These are phyloP conservation scores for Drosophila basisetae DNA, from an alignment of 2,888 invertebrate genomes.

Conservation along the genomic window DNA sequence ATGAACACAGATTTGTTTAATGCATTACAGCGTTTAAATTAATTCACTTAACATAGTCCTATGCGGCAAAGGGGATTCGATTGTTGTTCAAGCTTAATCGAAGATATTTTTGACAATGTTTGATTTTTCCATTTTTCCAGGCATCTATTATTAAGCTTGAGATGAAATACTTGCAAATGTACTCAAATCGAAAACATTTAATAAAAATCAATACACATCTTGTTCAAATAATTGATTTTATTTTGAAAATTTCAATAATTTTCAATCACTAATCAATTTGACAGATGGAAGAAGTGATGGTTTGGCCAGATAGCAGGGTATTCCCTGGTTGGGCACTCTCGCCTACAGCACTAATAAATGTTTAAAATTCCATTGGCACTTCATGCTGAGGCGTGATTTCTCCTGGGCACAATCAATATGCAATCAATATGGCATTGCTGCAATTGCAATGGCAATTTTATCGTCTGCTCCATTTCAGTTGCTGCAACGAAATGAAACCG, in stretches of 20 bases:
- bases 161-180: background rate
- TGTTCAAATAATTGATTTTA: background rate
- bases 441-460: background rate
- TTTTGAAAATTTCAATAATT: background rate
- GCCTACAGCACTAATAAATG: background rate
- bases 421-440: background rate
- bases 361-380: slow-evolving; percentile 5
- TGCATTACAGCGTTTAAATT: slow-evolving; percentile 50
- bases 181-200: background rate
- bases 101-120: background rate
- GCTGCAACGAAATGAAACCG: slow-evolving; percentile 1
- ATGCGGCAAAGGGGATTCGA: background rate
- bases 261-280: background rate
- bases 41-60: slow-evolving; percentile 26
- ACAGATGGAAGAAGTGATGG: background rate
- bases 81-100: background rate
- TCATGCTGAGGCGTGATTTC: slow-evolving; percentile 14
- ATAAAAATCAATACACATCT: background rate
- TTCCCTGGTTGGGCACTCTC: background rate
- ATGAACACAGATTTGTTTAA: slow-evolving; percentile 68
- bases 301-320: background rate
- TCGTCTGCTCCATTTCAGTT: slow-evolving; percentile 8
- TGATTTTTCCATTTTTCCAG: background rate
- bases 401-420: slow-evolving; percentile 6
- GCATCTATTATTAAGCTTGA: background rate